phyloP scores from a whole-genome alignment of 2,113 vertebrate species.

The Anhinga rufa region DNA sequence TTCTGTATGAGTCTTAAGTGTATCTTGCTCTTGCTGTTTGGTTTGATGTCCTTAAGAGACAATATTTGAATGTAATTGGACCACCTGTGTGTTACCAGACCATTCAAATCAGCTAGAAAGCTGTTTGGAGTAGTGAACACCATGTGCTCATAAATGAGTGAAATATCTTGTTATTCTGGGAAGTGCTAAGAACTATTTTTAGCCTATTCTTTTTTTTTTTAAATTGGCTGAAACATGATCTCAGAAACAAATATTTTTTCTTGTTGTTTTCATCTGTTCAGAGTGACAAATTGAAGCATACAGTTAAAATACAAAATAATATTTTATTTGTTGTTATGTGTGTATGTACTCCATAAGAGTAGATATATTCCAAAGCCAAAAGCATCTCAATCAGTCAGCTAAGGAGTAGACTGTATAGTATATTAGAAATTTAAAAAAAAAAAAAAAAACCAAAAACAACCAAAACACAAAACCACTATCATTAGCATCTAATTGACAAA shows the following conservation, averaged over 20 bases:
- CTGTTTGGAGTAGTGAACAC: slow-evolving; percentile 32
- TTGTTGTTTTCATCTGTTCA: not conserved
- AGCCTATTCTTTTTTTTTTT: not conserved
- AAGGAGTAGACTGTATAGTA: not conserved
- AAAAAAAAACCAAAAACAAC: too few relatives aligned
- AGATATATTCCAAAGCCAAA: not conserved
- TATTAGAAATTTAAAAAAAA: too few relatives aligned
- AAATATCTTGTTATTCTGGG: slow-evolving; percentile 47
- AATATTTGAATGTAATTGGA: not conserved
- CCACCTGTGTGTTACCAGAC: slow-evolving; percentile 9
- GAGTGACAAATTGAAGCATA: not conserved
- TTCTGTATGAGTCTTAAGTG: not conserved
- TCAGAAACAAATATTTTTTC: not conserved
- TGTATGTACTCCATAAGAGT: not conserved
- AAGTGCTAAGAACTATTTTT: slow-evolving; percentile 50
- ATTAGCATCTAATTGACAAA: not conserved
- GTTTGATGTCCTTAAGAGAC: not conserved
- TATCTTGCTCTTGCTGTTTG: not conserved
- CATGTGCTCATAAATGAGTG: slow-evolving; percentile 1
- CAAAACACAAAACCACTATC: not conserved
- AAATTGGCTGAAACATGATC: not conserved
- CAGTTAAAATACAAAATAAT: not conserved
- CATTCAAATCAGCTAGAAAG: slow-evolving; percentile 17
- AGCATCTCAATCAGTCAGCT: not conserved
- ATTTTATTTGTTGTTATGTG: not conserved